These are phyloP conservation scores for Podarcis raffonei DNA, from an alignment of 2,113 vertebrate species.

Conservation along the genomic window DNA sequence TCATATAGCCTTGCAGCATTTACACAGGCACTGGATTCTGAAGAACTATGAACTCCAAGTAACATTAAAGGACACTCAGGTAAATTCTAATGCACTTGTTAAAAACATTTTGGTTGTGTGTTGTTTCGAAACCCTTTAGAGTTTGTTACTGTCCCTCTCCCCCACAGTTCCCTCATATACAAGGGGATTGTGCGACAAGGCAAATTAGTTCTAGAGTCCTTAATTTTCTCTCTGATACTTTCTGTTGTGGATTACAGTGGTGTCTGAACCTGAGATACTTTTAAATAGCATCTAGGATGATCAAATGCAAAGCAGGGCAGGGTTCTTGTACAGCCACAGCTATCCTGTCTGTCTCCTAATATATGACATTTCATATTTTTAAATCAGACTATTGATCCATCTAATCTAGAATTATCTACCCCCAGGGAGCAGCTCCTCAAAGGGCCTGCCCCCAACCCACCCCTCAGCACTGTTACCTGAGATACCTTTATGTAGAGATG, in stretches of 20 bases:
- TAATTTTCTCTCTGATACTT: background rate
- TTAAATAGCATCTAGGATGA: background rate
- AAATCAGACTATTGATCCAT: background rate
- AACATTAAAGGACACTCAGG: conserved; percentile 77
- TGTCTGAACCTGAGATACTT: background rate
- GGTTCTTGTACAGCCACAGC: background rate
- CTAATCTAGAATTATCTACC: too few relatives aligned
- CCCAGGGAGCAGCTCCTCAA: background rate
- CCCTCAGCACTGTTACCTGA: background rate
- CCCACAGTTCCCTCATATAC: background rate
- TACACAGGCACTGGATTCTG: conserved; percentile 75
- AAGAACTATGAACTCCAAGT: conserved; percentile 80
- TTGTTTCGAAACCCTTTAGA: background rate
- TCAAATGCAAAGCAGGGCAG: background rate
- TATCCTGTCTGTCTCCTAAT: background rate
- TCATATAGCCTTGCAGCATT: conserved; percentile 79
- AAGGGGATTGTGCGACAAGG: background rate
- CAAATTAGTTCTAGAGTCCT: background rate
- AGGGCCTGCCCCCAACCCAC: too few relatives aligned
- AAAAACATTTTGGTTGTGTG: background rate
- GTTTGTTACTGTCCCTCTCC: background rate
- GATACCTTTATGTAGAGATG: background rate
- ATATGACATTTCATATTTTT: background rate
- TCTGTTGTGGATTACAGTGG: background rate
- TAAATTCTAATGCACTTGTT: conserved; percentile 51